Conservation (phyloP, 2,113 vertebrate genomes). For the Motacilla tschutschensis region DNA sequence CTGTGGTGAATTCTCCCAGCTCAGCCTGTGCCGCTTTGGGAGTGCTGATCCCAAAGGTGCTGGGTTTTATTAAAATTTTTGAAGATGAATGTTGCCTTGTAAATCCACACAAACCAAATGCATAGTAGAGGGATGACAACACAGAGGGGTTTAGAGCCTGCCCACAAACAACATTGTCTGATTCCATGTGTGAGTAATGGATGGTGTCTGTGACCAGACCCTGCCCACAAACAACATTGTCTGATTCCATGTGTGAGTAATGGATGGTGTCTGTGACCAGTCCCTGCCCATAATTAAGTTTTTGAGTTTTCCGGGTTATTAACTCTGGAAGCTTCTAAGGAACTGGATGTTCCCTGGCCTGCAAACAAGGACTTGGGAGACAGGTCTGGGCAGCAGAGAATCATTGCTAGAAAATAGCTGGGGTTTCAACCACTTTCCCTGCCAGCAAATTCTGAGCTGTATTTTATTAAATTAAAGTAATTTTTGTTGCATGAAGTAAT, state of each 20-base stretch:
- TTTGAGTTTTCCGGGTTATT: neutral
- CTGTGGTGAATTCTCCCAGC: neutral
- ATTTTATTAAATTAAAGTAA: neutral
- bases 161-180: neutral
- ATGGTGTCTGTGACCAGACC: neutral
- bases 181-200: neutral
- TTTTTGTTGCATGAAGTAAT: neutral
- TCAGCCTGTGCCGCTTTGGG: neutral
- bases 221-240: neutral
- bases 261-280: neutral
- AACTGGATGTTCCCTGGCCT: neutral
- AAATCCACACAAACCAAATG: neutral
- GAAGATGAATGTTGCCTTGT: neutral
- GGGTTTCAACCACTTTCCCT: neutral
- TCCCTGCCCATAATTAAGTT: neutral
- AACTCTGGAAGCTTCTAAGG: neutral
- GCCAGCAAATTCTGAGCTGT: neutral
- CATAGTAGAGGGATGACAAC: rapidly evolving
- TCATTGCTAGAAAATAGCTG: neutral
- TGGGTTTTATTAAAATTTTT: neutral
- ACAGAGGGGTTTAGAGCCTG: neutral
- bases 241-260: neutral
- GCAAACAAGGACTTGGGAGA: neutral
- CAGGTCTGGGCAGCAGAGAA: neutral
- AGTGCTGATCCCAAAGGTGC: neutral